Percentiles rank a stretch among this genome's conserved stretches.
These are phyloP conservation scores for Diadegma fenestrale DNA, from an alignment of 2,888 invertebrate species.

Conservation along the genomic window DNA sequence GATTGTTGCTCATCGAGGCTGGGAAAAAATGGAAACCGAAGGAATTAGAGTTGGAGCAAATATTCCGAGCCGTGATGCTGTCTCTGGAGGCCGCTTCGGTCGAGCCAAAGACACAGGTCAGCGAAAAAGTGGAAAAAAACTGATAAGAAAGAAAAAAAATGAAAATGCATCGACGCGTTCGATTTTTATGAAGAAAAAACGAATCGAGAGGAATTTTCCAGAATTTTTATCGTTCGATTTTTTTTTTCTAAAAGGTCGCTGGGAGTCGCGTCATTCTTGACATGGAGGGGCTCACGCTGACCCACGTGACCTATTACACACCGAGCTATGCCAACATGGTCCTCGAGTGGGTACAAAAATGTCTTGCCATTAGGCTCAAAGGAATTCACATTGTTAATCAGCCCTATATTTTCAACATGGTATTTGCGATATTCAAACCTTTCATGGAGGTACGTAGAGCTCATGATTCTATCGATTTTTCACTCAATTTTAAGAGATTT, in stretches of 20 bases:
- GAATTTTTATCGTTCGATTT: neutral
- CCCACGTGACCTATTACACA: slow-evolving; percentile 91
- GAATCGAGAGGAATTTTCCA: too few species aligned
- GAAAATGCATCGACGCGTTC: neutral
- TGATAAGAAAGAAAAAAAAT: neutral
- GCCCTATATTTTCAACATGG: slow-evolving; percentile 93
- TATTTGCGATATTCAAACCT: slow-evolving; percentile 94
- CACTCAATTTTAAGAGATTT: neutral
- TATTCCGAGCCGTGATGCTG: slow-evolving; percentile 90
- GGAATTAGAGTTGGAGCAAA: slow-evolving; percentile 88
- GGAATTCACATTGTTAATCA: slow-evolving; percentile 96
- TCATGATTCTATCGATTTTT: neutral
- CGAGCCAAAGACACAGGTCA: slow-evolving; percentile 91
- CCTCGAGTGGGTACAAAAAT: slow-evolving; percentile 92
- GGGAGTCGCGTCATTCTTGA: slow-evolving; percentile 91
- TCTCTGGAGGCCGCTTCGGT: slow-evolving; percentile 90
- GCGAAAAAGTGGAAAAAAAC: neutral
- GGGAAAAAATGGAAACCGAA: slow-evolving; percentile 93
- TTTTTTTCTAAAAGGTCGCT: slow-evolving; percentile 84
- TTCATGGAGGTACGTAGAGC: slow-evolving; percentile 86
- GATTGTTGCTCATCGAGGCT: slow-evolving; percentile 89
- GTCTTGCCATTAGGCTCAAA: slow-evolving; percentile 93
- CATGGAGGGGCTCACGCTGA: slow-evolving; percentile 90
- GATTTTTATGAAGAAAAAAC: neutral
- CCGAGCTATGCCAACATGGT: slow-evolving; percentile 91